Percentiles rank a stretch among this genome's conserved stretches.
phyloP scores from a whole-genome alignment of 92 coral and sea anemone genomes.

The Actinernus sp. region DNA sequence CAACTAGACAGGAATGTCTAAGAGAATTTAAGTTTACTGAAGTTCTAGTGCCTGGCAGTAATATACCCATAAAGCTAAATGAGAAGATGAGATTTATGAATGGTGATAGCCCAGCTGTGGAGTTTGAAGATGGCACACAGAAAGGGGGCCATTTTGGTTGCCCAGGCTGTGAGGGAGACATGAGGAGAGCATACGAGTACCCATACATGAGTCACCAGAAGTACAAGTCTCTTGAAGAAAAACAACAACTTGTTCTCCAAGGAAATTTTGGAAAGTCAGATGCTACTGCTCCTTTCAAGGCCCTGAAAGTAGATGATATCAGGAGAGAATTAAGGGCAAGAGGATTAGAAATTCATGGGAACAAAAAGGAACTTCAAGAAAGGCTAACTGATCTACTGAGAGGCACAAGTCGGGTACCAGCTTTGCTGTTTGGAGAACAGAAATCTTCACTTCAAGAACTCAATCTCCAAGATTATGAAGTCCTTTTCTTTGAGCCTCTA shows the following conservation, averaged over 20 bases:
- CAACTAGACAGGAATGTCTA: constrained; percentile 26
- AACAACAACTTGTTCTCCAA: background rate
- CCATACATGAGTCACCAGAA: constrained; percentile 3
- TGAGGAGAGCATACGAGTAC: background rate
- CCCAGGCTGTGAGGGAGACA: constrained; percentile 12
- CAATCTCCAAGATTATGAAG: constrained; percentile 23
- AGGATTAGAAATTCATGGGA: background rate
- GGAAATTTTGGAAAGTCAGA: constrained; percentile 3
- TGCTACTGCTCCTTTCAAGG: constrained; percentile 6
- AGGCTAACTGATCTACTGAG: constrained; percentile 1
- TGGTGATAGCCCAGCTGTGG: constrained; percentile 33
- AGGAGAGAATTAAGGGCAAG: constrained; percentile 14
- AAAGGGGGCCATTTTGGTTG: constrained; percentile 25
- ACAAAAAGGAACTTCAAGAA: background rate
- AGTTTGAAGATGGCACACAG: constrained; percentile 16
- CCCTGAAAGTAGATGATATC: constrained; percentile 13
- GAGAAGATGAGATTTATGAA: constrained; percentile 26
- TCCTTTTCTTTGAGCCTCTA: constrained; percentile 26
- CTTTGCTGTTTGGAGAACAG: background rate
- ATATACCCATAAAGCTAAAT: too few relatives aligned
- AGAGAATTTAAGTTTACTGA: too few relatives aligned
- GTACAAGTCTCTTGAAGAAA: constrained; percentile 1
- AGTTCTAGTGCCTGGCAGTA: too few relatives aligned
- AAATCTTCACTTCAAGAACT: background rate
- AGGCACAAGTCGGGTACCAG: constrained; percentile 10